Conservation (phyloP, 2,797 vertebrate genomes). For the Poeciliopsis infans region DNA sequence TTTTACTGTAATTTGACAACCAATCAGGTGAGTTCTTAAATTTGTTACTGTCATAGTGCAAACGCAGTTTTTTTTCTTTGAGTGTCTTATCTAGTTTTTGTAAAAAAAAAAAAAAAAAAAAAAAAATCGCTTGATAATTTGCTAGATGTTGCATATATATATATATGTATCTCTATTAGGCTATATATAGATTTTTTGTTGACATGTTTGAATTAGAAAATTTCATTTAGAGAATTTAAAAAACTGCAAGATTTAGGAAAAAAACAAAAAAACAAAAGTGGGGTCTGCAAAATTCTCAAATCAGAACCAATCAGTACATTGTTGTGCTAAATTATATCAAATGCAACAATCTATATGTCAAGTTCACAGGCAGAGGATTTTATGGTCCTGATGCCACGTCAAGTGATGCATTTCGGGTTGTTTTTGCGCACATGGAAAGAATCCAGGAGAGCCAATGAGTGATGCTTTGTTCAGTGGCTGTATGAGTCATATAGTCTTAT, state of each 20-base stretch:
- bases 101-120: neutral
- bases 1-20: constrained; percentile 1
- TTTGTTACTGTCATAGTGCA: neutral
- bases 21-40: constrained; percentile 67
- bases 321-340: neutral
- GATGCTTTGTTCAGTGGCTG: constrained; percentile 68
- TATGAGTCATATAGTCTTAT: constrained; percentile 81
- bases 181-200: neutral
- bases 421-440: constrained; percentile 49
- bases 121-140: neutral
- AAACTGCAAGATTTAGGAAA: neutral
- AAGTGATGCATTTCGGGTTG: constrained; percentile 47
- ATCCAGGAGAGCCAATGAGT: constrained; percentile 42
- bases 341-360: constrained; percentile 3
- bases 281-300: constrained; percentile 15
- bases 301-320: neutral
- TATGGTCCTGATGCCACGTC: constrained; percentile 1
- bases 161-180: neutral
- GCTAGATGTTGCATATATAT: neutral
- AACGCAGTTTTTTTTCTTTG: neutral
- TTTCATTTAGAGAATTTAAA: neutral
- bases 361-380: constrained; percentile 2
- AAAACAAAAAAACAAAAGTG: constrained; percentile 19
- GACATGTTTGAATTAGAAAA: neutral
- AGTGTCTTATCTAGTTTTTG: constrained; percentile 11